Evolutionary conservation across 2,113 vertebrate genomes (phyloP), one percentile per base, ranked within the genome.

Genomic region (Passer montanus): DNA sequence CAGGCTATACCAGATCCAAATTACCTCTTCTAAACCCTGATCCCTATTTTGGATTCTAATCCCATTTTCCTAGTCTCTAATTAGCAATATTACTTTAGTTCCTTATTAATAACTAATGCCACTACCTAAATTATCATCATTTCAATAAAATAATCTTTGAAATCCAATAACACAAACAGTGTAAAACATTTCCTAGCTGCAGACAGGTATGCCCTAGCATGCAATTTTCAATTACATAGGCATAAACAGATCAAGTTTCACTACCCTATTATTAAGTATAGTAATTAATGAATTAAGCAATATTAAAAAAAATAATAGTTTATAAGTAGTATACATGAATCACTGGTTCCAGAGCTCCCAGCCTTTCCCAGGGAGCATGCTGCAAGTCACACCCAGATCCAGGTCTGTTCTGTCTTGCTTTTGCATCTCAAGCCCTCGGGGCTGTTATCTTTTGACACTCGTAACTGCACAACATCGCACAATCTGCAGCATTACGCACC

Each of bases 251-350:
- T 91, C 77, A 41, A 81, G 64, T 90, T 88, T 92, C 83, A 63
- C 88, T 88, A 81, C 56, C 28, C 8, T 9, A 60, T 88, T 66
- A 93, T 94, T 93, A 94, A 89, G 58, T 37, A 79, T 22, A 72
- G 39, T 63, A 84, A 95, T 82, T 93, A 92, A 84, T 72, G 59
- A 89, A 91, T 87, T 89, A 89, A 87, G 93, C 37, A 92, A 90
- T 35, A 73, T 59, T 46, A 11, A 18, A 31, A 73, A 35, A 52
- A 11, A 21, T 6, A 56, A 86, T 4, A 10, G 62, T 68, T 89
- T 73, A 3, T 27, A 73, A 67, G 46, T 6, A 60, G 59, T 8
- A 21, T 27, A 39, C 28, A 41, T 92, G 87, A 95, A 46, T 96
- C 72, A 77, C 59, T 15, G 49, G 49, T 56, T 88, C 14, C 47